These are phyloP conservation scores for Periplaneta americana DNA, from an alignment of 1,140 invertebrate genomes.

Conservation along the genomic window DNA sequence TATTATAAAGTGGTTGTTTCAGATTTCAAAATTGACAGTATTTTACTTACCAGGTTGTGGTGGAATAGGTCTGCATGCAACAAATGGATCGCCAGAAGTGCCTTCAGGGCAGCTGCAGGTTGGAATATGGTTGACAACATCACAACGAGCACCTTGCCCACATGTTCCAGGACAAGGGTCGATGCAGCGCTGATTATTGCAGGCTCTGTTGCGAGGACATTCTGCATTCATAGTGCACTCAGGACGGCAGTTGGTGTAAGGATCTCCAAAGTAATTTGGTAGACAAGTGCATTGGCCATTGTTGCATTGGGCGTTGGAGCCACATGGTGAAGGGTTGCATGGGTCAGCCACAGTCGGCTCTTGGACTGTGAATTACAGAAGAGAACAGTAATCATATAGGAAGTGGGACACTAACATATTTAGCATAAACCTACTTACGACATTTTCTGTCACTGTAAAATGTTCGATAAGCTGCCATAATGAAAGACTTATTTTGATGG, in stretches of 20 bases:
- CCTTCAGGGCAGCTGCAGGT: constrained; percentile 61
- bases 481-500: no score
- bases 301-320: constrained; percentile 65
- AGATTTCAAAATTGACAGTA: no score
- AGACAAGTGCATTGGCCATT: constrained; percentile 69
- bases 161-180: constrained; percentile 75
- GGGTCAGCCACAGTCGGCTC: constrained; percentile 40
- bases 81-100: constrained; percentile 73
- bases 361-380: background rate
- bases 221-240: constrained; percentile 82
- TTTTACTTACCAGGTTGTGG: background rate
- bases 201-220: constrained; percentile 66
- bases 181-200: constrained; percentile 65
- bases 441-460: background rate
- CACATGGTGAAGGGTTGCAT: constrained; percentile 74
- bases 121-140: constrained; percentile 73
- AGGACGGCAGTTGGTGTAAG: constrained; percentile 60
- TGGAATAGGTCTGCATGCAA: constrained; percentile 47
- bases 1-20: no score
- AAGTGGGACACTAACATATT: no score
- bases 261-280: constrained; percentile 68
- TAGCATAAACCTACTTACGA: no score
- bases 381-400: no score
- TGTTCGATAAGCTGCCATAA: no score
- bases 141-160: constrained; percentile 63